A percentile compares a stretch with the other conserved stretches of the same genome.
These are phyloP conservation scores for Sylvilagus floridanus DNA, from an alignment of 2,797 vertebrate species.

Conservation along the genomic window DNA sequence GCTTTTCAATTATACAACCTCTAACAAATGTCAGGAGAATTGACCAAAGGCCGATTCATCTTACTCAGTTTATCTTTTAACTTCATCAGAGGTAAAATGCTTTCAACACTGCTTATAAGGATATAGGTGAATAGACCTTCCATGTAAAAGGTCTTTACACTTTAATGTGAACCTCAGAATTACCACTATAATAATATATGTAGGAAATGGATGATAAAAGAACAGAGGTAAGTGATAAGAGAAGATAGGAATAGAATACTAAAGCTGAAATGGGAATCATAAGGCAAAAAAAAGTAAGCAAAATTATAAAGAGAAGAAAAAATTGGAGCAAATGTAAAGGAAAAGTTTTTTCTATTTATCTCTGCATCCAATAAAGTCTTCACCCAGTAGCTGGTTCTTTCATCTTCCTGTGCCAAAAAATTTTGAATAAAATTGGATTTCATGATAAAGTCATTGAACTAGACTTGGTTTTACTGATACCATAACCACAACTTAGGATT, in stretches of 20 bases:
- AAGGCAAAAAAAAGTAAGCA: background rate
- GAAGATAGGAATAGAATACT: background rate
- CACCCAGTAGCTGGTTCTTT: background rate
- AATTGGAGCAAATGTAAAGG: background rate
- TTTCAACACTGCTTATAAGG: background rate
- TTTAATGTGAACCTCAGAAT: slow-evolving; percentile 16
- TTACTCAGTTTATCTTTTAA: background rate
- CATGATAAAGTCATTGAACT: background rate
- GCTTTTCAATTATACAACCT: background rate
- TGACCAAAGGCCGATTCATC: background rate
- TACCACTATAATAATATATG: background rate
- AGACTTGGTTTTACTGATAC: background rate
- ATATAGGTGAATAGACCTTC: background rate
- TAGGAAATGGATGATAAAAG: background rate
- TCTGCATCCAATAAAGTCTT: background rate
- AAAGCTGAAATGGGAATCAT: background rate
- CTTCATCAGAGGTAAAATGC: background rate
- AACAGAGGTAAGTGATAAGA: background rate
- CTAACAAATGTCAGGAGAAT: background rate
- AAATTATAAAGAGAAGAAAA: slow-evolving; percentile 21
- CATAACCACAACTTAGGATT: background rate
- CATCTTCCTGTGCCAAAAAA: background rate
- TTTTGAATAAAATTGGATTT: slow-evolving; percentile 33
- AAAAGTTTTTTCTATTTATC: slow-evolving; percentile 9
- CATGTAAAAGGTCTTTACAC: background rate